A percentile compares a stretch with the other conserved stretches of the same genome.
These are phyloP conservation scores for Muntiacus muntjak DNA, from an alignment of 2,113 vertebrate species.

Conservation along the genomic window DNA sequence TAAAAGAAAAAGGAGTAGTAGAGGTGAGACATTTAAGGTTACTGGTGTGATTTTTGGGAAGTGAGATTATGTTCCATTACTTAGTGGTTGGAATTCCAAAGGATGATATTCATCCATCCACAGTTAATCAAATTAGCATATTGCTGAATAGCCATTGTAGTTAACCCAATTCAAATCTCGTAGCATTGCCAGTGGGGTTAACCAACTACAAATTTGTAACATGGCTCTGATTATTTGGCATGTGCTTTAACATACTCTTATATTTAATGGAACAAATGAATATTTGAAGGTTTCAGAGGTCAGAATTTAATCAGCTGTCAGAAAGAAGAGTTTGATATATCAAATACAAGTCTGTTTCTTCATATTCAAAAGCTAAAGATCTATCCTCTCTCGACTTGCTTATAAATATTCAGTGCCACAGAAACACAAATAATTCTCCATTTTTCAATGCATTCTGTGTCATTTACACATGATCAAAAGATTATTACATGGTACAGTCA, in stretches of 20 bases:
- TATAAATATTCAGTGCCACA: conserved; percentile 42
- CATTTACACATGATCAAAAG: conserved; percentile 44
- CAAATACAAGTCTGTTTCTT: conserved; percentile 19
- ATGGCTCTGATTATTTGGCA: neutral
- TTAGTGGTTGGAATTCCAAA: neutral
- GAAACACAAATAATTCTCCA: conserved; percentile 31
- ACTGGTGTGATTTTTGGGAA: neutral
- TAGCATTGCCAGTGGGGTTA: neutral
- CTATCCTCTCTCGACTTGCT: neutral
- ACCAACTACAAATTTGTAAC: neutral
- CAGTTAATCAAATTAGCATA: neutral
- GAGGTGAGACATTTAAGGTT: neutral
- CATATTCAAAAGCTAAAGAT: conserved; percentile 8
- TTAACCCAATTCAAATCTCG: neutral
- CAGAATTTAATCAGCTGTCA: neutral
- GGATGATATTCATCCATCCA: neutral
- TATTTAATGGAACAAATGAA: neutral
- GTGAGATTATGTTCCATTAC: neutral
- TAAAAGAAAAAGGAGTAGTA: neutral
- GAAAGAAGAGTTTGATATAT: conserved; percentile 18
- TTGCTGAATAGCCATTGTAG: neutral
- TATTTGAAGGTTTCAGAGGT: neutral
- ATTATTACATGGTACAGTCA: neutral
- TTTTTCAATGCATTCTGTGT: neutral
- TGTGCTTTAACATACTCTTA: neutral